phyloP scores from a whole-genome alignment of 2,797 vertebrate genomes.

The Garrulus glandarius region DNA sequence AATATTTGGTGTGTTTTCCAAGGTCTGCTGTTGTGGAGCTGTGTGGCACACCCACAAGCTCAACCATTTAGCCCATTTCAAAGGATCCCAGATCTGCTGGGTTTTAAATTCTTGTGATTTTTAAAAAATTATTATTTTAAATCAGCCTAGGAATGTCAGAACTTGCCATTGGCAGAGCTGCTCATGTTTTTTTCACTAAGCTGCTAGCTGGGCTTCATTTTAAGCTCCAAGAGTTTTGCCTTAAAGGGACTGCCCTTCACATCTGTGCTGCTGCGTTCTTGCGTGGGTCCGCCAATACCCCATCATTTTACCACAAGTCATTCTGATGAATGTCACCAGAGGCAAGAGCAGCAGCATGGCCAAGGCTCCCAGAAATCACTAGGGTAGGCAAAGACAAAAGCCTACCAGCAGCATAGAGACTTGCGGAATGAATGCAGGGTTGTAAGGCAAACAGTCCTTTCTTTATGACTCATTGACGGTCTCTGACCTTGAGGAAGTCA shows the following conservation, averaged over 20 bases:
- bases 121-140: not conserved
- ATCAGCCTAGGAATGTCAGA: not conserved
- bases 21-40: not conserved
- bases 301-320: not conserved
- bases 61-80: not conserved
- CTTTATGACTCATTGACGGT: slow-evolving; percentile 29
- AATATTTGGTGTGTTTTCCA: not conserved
- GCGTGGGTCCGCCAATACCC: not conserved
- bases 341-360: not conserved
- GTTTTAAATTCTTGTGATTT: not conserved
- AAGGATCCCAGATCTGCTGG: not conserved
- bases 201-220: not conserved
- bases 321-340: not conserved
- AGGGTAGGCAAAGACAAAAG: not conserved
- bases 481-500: slow-evolving; percentile 64
- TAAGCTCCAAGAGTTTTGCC: not conserved
- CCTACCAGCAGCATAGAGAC: not conserved
- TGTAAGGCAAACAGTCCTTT: slow-evolving; percentile 41
- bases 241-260: not conserved
- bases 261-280: not conserved
- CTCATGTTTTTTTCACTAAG: not conserved
- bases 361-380: slow-evolving; percentile 12
- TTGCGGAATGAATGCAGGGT: slow-evolving; percentile 4
- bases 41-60: not conserved
- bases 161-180: not conserved